Evolutionary conservation across 2,888 invertebrate species (phyloP).

Genomic region (Cataglyphis cursor): DNA sequence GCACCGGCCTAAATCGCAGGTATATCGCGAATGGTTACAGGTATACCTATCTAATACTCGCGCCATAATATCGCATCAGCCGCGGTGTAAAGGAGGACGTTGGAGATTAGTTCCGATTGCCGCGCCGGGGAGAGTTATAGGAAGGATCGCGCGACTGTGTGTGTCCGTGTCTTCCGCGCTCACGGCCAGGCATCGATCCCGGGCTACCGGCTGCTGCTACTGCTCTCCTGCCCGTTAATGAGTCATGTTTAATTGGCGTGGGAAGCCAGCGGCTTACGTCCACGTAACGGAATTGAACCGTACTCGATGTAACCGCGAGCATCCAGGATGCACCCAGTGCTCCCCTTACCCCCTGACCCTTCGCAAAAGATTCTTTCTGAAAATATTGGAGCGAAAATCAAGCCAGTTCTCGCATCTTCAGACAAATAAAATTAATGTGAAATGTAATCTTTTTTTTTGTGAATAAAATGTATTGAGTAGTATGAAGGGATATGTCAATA

Average conservation of each 20-base stretch:
- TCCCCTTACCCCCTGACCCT: neutral
- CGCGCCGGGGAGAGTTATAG: conserved; percentile 79
- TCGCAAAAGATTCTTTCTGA: conserved; percentile 3
- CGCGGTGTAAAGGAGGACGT: conserved; percentile 72
- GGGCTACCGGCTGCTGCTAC: conserved; percentile 79
- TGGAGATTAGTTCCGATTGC: conserved; percentile 85
- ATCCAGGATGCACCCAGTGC: conserved; percentile 66
- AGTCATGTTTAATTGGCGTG: conserved; percentile 87
- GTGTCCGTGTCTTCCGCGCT: conserved; percentile 6
- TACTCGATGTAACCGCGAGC: conserved; percentile 74
- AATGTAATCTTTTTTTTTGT: neutral
- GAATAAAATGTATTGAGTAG: neutral
- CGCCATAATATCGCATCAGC: conserved; percentile 75
- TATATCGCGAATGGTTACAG: conserved; percentile 63
- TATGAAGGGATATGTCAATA: neutral
- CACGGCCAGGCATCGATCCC: conserved; percentile 82
- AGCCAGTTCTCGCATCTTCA: neutral
- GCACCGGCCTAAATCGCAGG: conserved; percentile 52
- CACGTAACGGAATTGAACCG: conserved; percentile 84
- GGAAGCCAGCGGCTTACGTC: conserved; percentile 84
- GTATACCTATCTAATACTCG: conserved; percentile 40
- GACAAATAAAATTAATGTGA: neutral
- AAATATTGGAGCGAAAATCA: conserved; percentile 13
- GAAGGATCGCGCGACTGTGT: conserved; percentile 67
- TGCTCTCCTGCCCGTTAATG: conserved; percentile 84